phyloP scores from a whole-genome alignment of 2,113 vertebrate genomes.

The Acanthisitta chloris region DNA sequence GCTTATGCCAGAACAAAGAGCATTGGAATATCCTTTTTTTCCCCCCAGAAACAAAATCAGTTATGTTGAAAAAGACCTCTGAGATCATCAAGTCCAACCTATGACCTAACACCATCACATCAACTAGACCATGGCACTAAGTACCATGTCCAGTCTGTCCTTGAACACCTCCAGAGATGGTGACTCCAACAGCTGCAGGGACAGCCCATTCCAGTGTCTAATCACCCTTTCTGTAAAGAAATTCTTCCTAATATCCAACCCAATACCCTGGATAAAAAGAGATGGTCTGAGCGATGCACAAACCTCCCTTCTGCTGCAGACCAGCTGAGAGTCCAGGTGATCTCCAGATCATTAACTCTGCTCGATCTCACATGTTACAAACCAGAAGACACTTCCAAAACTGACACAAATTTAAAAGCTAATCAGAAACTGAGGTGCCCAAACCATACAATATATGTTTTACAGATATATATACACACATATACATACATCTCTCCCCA shows the following conservation, averaged over 20 bases:
- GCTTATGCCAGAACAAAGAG: not conserved
- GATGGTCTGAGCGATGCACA: not conserved
- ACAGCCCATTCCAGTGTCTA: too few species aligned
- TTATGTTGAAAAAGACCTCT: too few species aligned
- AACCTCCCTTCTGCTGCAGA: not conserved
- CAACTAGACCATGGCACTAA: too few species aligned
- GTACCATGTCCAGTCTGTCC: too few species aligned
- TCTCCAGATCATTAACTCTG: not conserved
- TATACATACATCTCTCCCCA: too few species aligned
- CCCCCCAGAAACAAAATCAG: too few species aligned
- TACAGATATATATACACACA: not conserved
- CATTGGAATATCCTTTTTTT: not conserved
- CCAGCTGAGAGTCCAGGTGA: not conserved
- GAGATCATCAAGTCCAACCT: too few species aligned
- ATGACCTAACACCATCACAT: too few species aligned
- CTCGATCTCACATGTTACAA: not conserved
- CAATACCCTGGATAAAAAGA: not conserved
- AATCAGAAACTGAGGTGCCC: not conserved
- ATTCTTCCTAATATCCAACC: too few species aligned
- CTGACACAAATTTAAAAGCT: not conserved
- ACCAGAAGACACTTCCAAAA: not conserved
- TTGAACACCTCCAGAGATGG: too few species aligned
- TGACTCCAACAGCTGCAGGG: too few species aligned
- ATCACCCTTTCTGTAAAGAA: too few species aligned
- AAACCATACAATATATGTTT: rapidly evolving